Evolutionary conservation across 2,113 vertebrate genomes (phyloP).

Genomic region (Cebus imitator): DNA sequence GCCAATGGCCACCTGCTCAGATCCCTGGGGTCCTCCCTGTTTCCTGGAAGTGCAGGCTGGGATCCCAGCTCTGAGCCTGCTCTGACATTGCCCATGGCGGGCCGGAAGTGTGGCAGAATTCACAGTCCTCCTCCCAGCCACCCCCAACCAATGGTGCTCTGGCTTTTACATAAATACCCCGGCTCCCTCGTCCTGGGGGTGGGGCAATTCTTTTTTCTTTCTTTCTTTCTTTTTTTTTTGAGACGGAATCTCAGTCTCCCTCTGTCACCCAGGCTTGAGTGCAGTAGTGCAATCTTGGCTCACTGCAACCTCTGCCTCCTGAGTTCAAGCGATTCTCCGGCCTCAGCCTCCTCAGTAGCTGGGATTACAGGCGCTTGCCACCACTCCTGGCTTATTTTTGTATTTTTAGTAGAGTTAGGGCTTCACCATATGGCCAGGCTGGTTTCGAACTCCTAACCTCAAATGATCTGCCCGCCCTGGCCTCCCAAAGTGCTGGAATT

Average conservation of each 20-base stretch:
- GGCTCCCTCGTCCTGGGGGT: fast-evolving
- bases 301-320: neutral
- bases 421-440: neutral
- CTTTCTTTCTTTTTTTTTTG: neutral
- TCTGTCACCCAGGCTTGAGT: neutral
- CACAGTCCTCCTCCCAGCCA: neutral
- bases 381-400: neutral
- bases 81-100: neutral
- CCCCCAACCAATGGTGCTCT: neutral
- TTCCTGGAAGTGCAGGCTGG: neutral
- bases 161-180: neutral
- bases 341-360: neutral
- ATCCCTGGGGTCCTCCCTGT: no score
- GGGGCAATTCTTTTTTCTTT: no score
- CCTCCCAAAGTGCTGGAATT: neutral
- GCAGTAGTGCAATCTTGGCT: no score
- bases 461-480: neutral
- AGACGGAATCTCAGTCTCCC: neutral
- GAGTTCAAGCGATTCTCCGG: neutral
- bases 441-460: neutral
- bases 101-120: neutral
- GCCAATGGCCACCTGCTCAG: fast-evolving
- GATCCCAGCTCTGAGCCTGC: neutral
- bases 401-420: neutral
- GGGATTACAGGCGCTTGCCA: neutral